Evolutionary conservation across 2,797 vertebrate genomes (phyloP).

Genomic region (Sitta carolinensis): DNA sequence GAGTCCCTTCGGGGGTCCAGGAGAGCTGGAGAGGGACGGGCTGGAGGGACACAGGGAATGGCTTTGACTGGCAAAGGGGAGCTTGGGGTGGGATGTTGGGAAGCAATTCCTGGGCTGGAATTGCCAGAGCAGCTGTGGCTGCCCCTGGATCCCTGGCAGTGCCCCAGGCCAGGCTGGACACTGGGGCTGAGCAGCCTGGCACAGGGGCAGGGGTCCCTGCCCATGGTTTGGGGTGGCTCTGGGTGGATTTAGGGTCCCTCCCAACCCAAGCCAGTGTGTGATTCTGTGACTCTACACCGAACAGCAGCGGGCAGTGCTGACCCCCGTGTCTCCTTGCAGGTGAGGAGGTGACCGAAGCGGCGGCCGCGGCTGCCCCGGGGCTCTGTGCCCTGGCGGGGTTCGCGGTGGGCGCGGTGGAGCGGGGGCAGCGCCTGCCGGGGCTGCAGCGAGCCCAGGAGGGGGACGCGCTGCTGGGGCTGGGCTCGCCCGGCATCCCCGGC

Average conservation of each 20-base stretch:
- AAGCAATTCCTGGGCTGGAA: too few species aligned
- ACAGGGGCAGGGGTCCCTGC: background rate
- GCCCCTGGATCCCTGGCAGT: too few species aligned
- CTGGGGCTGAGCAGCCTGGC: background rate
- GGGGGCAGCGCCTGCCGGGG: slow-evolving; percentile 73
- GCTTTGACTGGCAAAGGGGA: too few species aligned
- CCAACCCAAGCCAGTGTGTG: rapidly evolving
- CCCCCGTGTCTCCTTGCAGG: slow-evolving; percentile 64
- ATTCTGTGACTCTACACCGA: rapidly evolving
- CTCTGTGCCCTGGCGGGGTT: slow-evolving; percentile 87
- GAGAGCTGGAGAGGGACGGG: too few species aligned
- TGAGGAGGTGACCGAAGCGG: slow-evolving; percentile 79
- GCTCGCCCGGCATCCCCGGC: slow-evolving; percentile 82
- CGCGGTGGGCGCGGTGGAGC: slow-evolving; percentile 84
- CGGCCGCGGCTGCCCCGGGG: slow-evolving; percentile 68
- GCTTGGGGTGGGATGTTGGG: too few species aligned
- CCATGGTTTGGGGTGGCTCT: background rate
- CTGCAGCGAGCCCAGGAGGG: slow-evolving; percentile 76
- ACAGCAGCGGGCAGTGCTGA: rapidly evolving
- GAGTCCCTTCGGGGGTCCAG: too few species aligned
- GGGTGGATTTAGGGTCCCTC: rapidly evolving
- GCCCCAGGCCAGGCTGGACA: too few species aligned
- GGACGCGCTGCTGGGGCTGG: slow-evolving; percentile 83
- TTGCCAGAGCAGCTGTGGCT: too few species aligned
- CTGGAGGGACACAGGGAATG: too few species aligned